Base-by-base conservation (phyloP, 30 jellyfish, hydroid and myxozoan species). In the Rhopilema esculentum region DNA sequence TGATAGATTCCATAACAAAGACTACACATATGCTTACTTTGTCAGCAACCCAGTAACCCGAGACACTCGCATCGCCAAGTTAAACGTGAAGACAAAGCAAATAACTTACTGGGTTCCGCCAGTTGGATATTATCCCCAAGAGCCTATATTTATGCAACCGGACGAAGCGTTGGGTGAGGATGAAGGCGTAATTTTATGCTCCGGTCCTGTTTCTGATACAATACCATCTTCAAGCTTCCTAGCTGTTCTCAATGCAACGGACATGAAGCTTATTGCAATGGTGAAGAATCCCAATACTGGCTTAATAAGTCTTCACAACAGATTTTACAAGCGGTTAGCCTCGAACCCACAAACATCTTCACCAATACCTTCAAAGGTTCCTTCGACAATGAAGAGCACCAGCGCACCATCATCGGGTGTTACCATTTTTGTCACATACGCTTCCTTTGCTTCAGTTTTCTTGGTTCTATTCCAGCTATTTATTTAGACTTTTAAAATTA, bases 121-220 rank as follows among this genome's bases (percentile, higher is more conserved):
- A 23, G 25, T 67, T 24, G 94, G 94, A 25, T 85, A 61, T 53
- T 73, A 85, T 70, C 94, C 94, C 0, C 94, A 85, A 73, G 94
- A 85, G 79, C 94, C 94, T 32, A 50, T 85, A 20, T 85, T 85
- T 31, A 87, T 85, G 29, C 94, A 70, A 26, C 49, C 79, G 0
- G 77, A 74, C n/a, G 86, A 30, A 9, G 83, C 84, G 8, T n/a
- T 57, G 20, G 88, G 68, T 15, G 94, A 85, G 49, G 94, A 85
- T 49, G 83, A 75, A 1, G 94, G 94, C 19, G 72, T 85, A 6
- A 33, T 85, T 7, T 72, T 85, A 33, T 85, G 88, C 65, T 66
- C 94, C 7, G 94, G 94, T 21, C 88, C 94, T n/a, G 57, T 85
- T 18, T 85, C 94, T 9, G 65, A 49, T 22, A 87, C 94, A 53